Base-by-base conservation (phyloP, 2,888 invertebrate species). In the Elmis aenea region DNA sequence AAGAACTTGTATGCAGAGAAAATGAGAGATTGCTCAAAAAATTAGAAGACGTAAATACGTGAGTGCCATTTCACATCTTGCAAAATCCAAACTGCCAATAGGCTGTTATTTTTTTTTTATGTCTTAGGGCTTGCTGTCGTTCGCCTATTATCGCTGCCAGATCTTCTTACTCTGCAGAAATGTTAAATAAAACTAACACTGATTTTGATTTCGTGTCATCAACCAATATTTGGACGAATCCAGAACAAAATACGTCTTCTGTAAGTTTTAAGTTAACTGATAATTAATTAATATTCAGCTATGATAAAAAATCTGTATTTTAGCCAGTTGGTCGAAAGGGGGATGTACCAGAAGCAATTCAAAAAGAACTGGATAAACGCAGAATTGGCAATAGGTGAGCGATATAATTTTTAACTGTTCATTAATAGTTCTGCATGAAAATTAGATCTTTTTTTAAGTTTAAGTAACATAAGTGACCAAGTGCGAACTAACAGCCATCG, bases 21-120 rank as follows among this genome's bases (percentile, higher is more conserved):
- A 95, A 95, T 58, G 94, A 95, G 62, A 71, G 88, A 32, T 72
- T 95, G 40, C 68, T 89, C 33, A 87, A 85, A 65, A 90, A 91
- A 67, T 68, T 94, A 33, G 92, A 93, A 64, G 88, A 89, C 67
- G 85, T 88, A 38, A 88, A 87, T 67, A 79, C 81, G 88, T 89
- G 71, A 80, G 83, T 79, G 42, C 29, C n/a, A n/a, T n/a, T n/a
- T n/a, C n/a, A n/a, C n/a, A n/a, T n/a, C n/a, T n/a, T n/a, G n/a
- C n/a, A n/a, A n/a, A n/a, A n/a, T n/a, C n/a, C n/a, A n/a, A n/a
- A n/a, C 13, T 26, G 9, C 26, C 13, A 10, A 15, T 11, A 20
- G 10, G 14, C 13, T 9, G 11, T 10, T 34, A 11, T 9, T 20
- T 33, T 37, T 32, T 43, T 48, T 43, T 49, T 47, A 50, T 55